These are phyloP conservation scores for Agrochola lychnidis DNA, from an alignment of 2,888 invertebrate genomes.

Conservation along the genomic window DNA sequence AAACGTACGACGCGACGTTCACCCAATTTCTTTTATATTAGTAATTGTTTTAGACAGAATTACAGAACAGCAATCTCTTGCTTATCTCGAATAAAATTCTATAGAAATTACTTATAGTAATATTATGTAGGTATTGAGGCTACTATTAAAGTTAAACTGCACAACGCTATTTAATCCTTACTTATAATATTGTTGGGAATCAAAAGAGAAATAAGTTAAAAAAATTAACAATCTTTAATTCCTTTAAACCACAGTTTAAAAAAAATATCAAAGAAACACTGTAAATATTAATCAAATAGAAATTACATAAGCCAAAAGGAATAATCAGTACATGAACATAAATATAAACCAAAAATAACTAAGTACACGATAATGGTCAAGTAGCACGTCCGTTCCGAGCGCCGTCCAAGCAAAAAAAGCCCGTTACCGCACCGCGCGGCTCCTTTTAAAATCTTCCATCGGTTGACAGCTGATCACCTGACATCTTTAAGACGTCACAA, in stretches of 20 bases:
- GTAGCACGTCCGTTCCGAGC: background rate
- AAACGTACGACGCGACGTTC: constrained; percentile 33
- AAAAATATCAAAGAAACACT: background rate
- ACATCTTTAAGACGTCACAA: too few species aligned
- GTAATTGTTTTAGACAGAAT: constrained; percentile 60
- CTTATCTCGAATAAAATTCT: constrained; percentile 22
- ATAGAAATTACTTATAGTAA: constrained; percentile 27
- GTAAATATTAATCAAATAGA: background rate
- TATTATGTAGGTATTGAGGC: background rate
- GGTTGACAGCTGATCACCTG: too few species aligned
- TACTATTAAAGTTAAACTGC: constrained; percentile 1
- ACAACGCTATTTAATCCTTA: too few species aligned
- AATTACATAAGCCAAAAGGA: background rate
- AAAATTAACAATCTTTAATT: background rate
- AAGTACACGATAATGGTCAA: background rate
- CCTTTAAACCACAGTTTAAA: background rate
- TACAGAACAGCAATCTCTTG: constrained; percentile 45
- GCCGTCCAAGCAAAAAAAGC: background rate
- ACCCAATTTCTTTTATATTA: constrained; percentile 55
- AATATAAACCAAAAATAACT: background rate
- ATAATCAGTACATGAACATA: background rate
- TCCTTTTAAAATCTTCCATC: too few species aligned
- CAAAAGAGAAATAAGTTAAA: background rate
- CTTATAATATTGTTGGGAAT: too few species aligned
- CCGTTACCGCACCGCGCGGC: too few species aligned